phyloP scores from a whole-genome alignment of 2,888 invertebrate genomes.

The Macrosoma leucophasiata region DNA sequence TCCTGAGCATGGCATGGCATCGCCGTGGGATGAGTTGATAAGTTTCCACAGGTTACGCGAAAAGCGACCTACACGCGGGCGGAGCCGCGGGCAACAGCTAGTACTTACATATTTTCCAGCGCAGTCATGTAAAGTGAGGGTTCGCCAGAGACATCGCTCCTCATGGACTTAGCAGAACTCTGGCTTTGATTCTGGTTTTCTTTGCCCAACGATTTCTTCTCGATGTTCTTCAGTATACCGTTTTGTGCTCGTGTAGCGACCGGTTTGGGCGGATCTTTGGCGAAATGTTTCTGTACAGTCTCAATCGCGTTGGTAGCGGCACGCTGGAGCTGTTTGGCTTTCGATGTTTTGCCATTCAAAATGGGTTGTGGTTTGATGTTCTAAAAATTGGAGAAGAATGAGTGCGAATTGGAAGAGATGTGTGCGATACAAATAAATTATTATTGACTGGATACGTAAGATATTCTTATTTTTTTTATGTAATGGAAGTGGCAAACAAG shows the following conservation, averaged over 20 bases:
- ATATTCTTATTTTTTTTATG: no score
- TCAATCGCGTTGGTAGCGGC: constrained; percentile 57
- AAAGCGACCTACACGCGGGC: no score
- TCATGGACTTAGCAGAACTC: constrained; percentile 57
- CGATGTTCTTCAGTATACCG: constrained; percentile 64
- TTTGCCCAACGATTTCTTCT: constrained; percentile 40
- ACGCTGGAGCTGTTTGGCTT: constrained; percentile 60
- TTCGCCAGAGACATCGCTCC: constrained; percentile 83
- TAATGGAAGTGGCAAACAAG: no score
- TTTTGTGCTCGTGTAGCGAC: constrained; percentile 51
- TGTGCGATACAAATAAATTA: no score
- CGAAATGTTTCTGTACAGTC: constrained; percentile 58
- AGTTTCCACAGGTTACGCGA: no score
- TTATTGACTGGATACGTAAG: no score
- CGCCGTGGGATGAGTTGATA: no score
- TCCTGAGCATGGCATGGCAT: no score
- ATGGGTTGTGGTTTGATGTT: constrained; percentile 51
- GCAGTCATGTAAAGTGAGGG: constrained; percentile 87
- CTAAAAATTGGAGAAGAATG: no score
- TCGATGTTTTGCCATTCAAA: constrained; percentile 57
- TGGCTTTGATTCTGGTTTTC: constrained; percentile 55
- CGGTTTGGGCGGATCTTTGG: constrained; percentile 52
- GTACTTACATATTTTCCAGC: constrained; percentile 81
- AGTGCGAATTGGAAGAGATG: no score
- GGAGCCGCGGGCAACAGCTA: no score